Evolutionary conservation across 2,797 vertebrate species (phyloP).

Genomic region (Neostethus bicornis): DNA sequence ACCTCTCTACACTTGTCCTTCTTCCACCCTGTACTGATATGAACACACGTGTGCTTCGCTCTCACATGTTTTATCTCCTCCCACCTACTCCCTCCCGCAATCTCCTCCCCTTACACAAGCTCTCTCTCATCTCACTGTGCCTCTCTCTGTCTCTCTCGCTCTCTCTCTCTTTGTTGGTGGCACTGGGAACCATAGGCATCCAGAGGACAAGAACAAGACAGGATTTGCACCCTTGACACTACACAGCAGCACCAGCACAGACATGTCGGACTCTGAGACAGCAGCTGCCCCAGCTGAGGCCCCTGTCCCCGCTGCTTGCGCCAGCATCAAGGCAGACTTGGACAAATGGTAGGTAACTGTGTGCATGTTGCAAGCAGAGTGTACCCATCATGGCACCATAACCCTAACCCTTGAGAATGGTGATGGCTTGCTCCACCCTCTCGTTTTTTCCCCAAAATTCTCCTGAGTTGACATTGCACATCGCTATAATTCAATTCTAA

Average conservation of each 20-base stretch:
- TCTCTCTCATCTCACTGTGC: slow-evolving; percentile 40
- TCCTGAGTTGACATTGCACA: background rate
- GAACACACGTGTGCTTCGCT: slow-evolving; percentile 60
- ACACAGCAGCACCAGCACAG: slow-evolving; percentile 46
- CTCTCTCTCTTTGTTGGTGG: slow-evolving; percentile 45
- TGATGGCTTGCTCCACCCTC: background rate
- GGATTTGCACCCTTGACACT: slow-evolving; percentile 43
- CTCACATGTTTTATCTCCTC: slow-evolving; percentile 71
- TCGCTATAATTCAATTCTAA: background rate
- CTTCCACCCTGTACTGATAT: slow-evolving; percentile 13
- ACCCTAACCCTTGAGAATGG: background rate
- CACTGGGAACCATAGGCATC: slow-evolving; percentile 62
- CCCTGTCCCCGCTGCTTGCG: slow-evolving; percentile 75
- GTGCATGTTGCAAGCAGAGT: slow-evolving; percentile 10
- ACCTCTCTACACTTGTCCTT: slow-evolving; percentile 1
- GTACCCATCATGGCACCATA: background rate
- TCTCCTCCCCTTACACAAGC: slow-evolving; percentile 58
- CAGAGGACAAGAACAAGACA: slow-evolving; percentile 61
- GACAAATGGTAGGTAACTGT: slow-evolving; percentile 83
- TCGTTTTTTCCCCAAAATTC: background rate
- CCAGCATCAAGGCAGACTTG: slow-evolving; percentile 79
- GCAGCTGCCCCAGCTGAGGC: slow-evolving; percentile 63
- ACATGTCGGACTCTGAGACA: slow-evolving; percentile 82
- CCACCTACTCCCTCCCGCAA: slow-evolving; percentile 45
- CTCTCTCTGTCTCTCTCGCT: slow-evolving; percentile 33